A percentile compares a stretch with the other conserved stretches of the same genome.
Conservation (phyloP, 1,140 invertebrate genomes). For the Octopus sinensis region DNA sequence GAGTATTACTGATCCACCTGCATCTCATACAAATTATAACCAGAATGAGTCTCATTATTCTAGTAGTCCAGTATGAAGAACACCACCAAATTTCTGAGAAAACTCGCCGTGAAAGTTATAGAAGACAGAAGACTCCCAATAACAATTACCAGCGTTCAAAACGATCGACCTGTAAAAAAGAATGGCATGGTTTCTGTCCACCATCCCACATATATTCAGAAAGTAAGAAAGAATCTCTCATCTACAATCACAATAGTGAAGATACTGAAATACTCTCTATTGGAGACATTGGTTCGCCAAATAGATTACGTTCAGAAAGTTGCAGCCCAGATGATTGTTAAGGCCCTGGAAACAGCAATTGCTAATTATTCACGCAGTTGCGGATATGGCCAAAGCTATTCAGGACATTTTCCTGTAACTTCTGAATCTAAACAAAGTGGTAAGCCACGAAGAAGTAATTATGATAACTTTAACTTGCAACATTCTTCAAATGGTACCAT, state of each 20-base stretch:
- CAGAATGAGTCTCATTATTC: neutral
- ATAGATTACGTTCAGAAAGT: neutral
- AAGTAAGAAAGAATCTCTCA: neutral
- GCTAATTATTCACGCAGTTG: neutral
- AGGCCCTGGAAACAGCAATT: neutral
- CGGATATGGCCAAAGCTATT: neutral
- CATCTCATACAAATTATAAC: neutral
- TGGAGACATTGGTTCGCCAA: neutral
- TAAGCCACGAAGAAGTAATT: neutral
- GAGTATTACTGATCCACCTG: constrained; percentile 20
- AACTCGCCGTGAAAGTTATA: neutral
- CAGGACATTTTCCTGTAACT: constrained; percentile 4
- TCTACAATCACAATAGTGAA: neutral
- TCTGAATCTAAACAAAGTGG: neutral
- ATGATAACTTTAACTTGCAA: neutral
- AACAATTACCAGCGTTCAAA: neutral
- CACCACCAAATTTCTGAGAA: neutral
- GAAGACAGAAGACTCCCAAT: neutral
- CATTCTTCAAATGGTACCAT: constrained; percentile 7
- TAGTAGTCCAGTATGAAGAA: neutral
- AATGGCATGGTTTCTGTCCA: neutral
- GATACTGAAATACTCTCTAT: neutral
- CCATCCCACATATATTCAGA: neutral
- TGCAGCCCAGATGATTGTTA: constrained; percentile 7
- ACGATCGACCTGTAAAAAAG: neutral